phyloP scores from a whole-genome alignment of 2,888 invertebrate species.

The Archaeoteleia sp. region DNA sequence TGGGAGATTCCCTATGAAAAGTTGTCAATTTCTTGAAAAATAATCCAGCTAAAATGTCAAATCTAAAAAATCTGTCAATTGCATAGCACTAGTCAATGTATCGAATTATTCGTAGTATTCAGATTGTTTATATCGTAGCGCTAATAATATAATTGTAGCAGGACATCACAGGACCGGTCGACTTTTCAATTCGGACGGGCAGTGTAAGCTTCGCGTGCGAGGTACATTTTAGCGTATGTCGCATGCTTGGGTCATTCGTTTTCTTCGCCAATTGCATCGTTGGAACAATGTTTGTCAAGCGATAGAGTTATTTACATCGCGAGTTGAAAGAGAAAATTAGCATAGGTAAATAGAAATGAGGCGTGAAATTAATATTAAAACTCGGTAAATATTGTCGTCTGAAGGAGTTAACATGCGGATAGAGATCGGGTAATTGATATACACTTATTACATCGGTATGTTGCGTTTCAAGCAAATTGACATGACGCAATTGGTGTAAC shows the following conservation, averaged over 20 bases:
- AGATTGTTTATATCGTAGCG: background rate
- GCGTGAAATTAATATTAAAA: too few species aligned
- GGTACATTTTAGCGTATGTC: conserved; percentile 9
- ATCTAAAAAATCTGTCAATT: background rate
- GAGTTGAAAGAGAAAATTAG: too few species aligned
- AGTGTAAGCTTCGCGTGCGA: conserved; percentile 64
- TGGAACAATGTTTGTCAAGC: too few species aligned
- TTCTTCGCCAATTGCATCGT: too few species aligned
- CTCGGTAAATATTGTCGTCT: too few species aligned
- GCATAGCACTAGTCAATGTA: too few species aligned
- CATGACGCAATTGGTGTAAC: background rate
- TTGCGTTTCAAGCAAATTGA: background rate
- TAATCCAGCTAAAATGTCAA: too few species aligned
- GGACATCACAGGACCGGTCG: background rate
- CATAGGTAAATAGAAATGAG: too few species aligned
- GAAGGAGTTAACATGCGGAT: background rate
- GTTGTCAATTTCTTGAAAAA: too few species aligned
- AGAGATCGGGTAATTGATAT: background rate
- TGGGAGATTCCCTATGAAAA: too few species aligned
- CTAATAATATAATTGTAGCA: background rate
- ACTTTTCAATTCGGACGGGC: conserved; percentile 64
- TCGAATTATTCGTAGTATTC: background rate
- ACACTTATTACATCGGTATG: background rate
- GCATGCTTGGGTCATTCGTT: too few species aligned
- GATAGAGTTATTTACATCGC: too few species aligned